Conservation (phyloP, 2,888 invertebrate genomes). For the Aleiodes testaceus region DNA sequence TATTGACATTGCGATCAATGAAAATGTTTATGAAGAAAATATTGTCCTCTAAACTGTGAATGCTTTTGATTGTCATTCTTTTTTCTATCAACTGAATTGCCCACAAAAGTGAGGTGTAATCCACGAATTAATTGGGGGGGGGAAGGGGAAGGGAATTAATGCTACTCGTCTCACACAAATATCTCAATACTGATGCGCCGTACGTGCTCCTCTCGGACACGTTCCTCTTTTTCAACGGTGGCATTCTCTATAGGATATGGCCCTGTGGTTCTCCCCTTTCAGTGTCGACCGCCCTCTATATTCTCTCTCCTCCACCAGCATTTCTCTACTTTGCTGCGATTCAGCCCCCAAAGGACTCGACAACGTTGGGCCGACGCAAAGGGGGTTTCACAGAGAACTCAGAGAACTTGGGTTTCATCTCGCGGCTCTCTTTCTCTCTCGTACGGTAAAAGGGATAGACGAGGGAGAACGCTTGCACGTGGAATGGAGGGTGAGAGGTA, state of each 20-base stretch:
- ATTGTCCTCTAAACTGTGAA: no score
- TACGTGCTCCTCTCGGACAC: slow-evolving; percentile 55
- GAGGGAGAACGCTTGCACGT: slow-evolving; percentile 44
- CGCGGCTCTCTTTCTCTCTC: slow-evolving; percentile 53
- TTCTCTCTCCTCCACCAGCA: slow-evolving; percentile 40
- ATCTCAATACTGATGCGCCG: slow-evolving; percentile 24
- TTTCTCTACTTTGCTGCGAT: slow-evolving; percentile 30
- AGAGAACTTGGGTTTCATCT: slow-evolving; percentile 71
- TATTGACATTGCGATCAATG: no score
- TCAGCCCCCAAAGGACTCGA: slow-evolving; percentile 35
- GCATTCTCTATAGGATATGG: slow-evolving; percentile 34
- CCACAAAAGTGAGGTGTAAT: neutral
- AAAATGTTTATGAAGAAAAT: no score
- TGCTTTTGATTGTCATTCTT: no score
- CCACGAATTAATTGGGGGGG: neutral
- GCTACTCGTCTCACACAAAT: neutral
- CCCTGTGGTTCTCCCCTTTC: slow-evolving; percentile 47
- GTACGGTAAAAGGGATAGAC: slow-evolving; percentile 16
- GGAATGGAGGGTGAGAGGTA: slow-evolving; percentile 49
- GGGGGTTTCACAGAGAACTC: slow-evolving; percentile 3
- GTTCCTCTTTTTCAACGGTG: slow-evolving; percentile 25
- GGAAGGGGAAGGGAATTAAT: neutral
- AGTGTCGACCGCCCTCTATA: neutral
- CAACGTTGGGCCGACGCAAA: slow-evolving; percentile 8
- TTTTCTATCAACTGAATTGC: no score